Evolutionary conservation across 1,140 invertebrate species (phyloP).

Genomic region (Palaemon carinicauda): DNA sequence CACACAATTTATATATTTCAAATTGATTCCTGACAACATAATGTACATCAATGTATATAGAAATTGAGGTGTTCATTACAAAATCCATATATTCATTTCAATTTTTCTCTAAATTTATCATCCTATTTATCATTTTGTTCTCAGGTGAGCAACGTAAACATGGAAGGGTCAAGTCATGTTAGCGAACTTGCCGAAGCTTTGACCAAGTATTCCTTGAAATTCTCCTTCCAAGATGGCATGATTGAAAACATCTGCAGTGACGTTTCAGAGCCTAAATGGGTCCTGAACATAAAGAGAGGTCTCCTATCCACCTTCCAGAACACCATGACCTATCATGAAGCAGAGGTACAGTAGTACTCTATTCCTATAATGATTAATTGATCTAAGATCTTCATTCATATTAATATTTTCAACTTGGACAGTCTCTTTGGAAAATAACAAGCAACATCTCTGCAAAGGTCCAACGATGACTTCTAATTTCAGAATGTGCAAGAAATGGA

Average conservation of each 20-base stretch:
- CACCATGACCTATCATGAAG: constrained; percentile 46
- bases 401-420: too few relatives aligned
- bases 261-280: constrained; percentile 63
- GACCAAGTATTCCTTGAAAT: constrained; percentile 63
- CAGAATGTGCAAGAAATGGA: constrained; percentile 42
- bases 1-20: too few relatives aligned
- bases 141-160: constrained; percentile 51
- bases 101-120: background rate
- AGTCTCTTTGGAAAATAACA: background rate
- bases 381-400: background rate
- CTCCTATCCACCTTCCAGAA: constrained; percentile 68
- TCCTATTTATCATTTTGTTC: background rate
- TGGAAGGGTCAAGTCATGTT: constrained; percentile 42
- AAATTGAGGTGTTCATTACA: too few relatives aligned
- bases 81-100: too few relatives aligned
- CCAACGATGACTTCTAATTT: background rate
- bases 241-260: constrained; percentile 65
- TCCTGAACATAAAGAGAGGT: constrained; percentile 67
- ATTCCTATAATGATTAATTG: too few relatives aligned
- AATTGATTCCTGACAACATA: too few relatives aligned
- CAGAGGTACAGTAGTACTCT: background rate
- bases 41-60: too few relatives aligned
- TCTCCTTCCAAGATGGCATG: constrained; percentile 67
- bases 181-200: constrained; percentile 49
- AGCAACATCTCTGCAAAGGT: background rate